A percentile compares a stretch with the other conserved stretches of the same genome.
Conservation (phyloP, 2,888 invertebrate genomes). For the Meteorus cinctellus region DNA sequence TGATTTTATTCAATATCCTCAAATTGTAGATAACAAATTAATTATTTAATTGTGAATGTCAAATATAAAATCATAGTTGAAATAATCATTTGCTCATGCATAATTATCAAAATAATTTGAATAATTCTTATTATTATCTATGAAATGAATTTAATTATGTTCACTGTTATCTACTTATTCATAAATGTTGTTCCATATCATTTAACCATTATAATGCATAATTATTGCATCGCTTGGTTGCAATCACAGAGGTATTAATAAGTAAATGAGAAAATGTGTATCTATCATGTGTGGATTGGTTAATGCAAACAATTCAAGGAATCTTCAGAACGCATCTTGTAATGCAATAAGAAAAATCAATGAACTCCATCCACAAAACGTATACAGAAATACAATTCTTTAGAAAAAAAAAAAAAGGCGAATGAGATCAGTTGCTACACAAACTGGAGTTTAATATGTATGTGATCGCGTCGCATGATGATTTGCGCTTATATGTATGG, state of each 20-base stretch:
- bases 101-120: too few relatives aligned
- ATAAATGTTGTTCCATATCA: background rate
- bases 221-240: too few relatives aligned
- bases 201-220: background rate
- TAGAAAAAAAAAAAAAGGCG: background rate
- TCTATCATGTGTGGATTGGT: conserved; percentile 17
- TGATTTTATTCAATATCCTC: too few relatives aligned
- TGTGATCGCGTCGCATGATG: conserved; percentile 4
- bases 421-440: background rate
- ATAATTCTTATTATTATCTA: too few relatives aligned
- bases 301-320: conserved; percentile 14
- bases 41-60: too few relatives aligned
- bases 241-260: background rate
- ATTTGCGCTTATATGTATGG: conserved; percentile 11
- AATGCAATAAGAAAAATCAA: conserved; percentile 21
- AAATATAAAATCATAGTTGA: too few relatives aligned
- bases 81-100: too few relatives aligned
- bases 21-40: too few relatives aligned
- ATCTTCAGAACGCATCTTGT: background rate
- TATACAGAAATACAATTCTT: background rate
- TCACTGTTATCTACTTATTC: background rate
- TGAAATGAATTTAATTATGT: too few relatives aligned
- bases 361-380: conserved; percentile 27
- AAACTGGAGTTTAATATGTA: background rate
- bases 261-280: background rate